A percentile compares a stretch with the other conserved stretches of the same genome.
Conservation (phyloP, 2,797 vertebrate species). For the Lithobates sylvaticus region DNA sequence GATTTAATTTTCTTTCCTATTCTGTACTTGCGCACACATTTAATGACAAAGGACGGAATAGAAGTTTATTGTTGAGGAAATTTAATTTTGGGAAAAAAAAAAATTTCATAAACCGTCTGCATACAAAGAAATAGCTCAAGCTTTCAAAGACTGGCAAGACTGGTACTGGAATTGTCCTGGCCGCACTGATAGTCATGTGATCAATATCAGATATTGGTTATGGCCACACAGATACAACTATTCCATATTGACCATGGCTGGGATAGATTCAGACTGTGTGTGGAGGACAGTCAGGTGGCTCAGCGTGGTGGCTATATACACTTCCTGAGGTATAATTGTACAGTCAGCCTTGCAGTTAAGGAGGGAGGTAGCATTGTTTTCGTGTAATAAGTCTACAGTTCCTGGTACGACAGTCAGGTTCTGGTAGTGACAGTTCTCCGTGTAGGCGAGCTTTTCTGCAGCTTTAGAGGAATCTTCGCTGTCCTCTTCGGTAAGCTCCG, state of each 20-base stretch:
- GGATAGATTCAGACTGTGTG: slow-evolving; percentile 75
- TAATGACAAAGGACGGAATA: neutral
- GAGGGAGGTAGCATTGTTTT: slow-evolving; percentile 64
- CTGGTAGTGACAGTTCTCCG: slow-evolving; percentile 75
- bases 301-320: slow-evolving; percentile 72
- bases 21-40: neutral
- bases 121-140: slow-evolving; percentile 7
- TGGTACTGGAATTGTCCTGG: neutral
- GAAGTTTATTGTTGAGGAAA: slow-evolving; percentile 28
- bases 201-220: slow-evolving; percentile 1
- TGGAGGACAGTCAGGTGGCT: slow-evolving; percentile 87
- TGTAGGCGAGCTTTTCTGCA: slow-evolving; percentile 74
- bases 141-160: neutral
- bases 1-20: too few relatives aligned
- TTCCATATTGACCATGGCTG: slow-evolving; percentile 82
- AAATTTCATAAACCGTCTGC: neutral
- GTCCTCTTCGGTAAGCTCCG: slow-evolving; percentile 73
- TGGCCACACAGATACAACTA: too few relatives aligned
- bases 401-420: slow-evolving; percentile 65
- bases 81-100: neutral
- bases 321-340: slow-evolving; percentile 79
- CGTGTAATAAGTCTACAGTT: slow-evolving; percentile 53
- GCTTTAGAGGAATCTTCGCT: slow-evolving; percentile 66
- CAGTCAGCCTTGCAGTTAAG: slow-evolving; percentile 76
- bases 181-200: slow-evolving; percentile 68